These are phyloP conservation scores for Hystrix brachyura DNA, from an alignment of 2,113 vertebrate genomes.

Conservation along the genomic window DNA sequence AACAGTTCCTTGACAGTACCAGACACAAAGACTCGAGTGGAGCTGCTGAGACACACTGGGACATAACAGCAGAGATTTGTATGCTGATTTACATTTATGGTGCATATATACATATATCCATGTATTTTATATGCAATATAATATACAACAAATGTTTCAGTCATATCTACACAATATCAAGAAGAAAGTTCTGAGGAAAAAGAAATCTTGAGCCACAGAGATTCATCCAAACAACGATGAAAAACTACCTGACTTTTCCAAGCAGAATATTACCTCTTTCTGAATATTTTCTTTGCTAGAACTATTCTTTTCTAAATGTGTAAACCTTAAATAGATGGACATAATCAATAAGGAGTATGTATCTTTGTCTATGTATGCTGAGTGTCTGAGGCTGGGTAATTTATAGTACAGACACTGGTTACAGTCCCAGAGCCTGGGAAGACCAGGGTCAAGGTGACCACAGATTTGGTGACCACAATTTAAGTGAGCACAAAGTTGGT, in stretches of 20 bases:
- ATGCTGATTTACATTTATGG: not conserved
- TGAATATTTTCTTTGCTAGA: not conserved
- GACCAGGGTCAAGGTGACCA: not conserved
- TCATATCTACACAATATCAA: too few relatives aligned
- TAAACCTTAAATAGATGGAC: not conserved
- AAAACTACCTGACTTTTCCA: not conserved
- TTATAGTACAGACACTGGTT: not conserved
- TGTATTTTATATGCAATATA: too few relatives aligned
- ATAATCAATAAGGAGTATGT: not conserved
- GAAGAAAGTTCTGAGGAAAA: too few relatives aligned
- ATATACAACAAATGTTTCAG: too few relatives aligned
- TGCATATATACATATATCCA: not conserved
- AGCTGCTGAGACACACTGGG: not conserved
- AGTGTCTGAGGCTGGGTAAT: not conserved
- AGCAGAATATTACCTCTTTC: not conserved
- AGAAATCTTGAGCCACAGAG: too few relatives aligned
- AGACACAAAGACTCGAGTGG: too few relatives aligned
- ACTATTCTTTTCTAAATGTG: not conserved
- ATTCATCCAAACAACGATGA: not conserved
- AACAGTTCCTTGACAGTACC: not conserved
- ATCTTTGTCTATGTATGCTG: not conserved
- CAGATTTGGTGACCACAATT: not conserved
- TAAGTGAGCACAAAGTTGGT: not conserved
- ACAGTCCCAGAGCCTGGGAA: not conserved
- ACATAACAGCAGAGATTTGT: not conserved